phyloP scores from a whole-genome alignment of 2,797 vertebrate genomes.

The Pipistrellus kuhlii region DNA sequence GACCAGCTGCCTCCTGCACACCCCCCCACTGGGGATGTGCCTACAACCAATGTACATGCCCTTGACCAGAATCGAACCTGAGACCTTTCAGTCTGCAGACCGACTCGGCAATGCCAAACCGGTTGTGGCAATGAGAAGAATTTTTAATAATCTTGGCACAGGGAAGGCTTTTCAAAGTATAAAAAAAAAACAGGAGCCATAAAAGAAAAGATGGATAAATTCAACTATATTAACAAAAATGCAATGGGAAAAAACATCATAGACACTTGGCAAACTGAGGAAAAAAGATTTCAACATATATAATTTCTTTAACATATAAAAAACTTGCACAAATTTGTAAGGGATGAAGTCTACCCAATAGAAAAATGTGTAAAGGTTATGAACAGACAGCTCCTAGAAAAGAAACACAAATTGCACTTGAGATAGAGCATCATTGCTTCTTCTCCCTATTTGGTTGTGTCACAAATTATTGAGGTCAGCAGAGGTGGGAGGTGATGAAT shows the following conservation, averaged over 20 bases:
- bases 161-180: slow-evolving; percentile 9
- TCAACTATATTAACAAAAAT: slow-evolving; percentile 13
- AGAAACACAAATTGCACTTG: slow-evolving; percentile 14
- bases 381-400: neutral
- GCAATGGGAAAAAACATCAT: neutral
- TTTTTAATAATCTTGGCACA: neutral
- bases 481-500: neutral
- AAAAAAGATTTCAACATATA: neutral
- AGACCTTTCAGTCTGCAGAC: too few relatives aligned
- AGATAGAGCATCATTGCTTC: neutral
- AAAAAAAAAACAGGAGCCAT: neutral
- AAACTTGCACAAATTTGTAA: neutral
- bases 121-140: neutral
- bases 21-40: too few relatives aligned
- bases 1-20: too few relatives aligned
- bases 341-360: neutral
- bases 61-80: too few relatives aligned
- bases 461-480: neutral
- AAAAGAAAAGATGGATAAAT: slow-evolving; percentile 8
- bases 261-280: neutral
- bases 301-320: neutral
- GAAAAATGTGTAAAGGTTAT: slow-evolving; percentile 9
- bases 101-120: too few relatives aligned
- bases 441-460: neutral
- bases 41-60: too few relatives aligned